Evolutionary conservation across 2,888 invertebrate species (phyloP).

Genomic region (Phalera bucephala): DNA sequence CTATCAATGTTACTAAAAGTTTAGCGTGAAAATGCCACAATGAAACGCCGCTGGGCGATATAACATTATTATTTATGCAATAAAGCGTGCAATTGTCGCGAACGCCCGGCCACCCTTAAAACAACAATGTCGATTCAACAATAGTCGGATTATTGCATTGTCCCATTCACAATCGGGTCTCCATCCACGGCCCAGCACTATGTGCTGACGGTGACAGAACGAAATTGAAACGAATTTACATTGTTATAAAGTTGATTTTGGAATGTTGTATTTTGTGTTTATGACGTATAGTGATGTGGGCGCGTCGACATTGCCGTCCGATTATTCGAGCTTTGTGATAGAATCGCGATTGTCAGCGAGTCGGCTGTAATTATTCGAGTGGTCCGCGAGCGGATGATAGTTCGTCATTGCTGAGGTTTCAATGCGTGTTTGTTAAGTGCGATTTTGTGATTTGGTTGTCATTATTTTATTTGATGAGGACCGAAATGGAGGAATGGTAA

Average conservation of each 20-base stretch:
- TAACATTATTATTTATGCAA: constrained; percentile 83
- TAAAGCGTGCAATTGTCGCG: constrained; percentile 79
- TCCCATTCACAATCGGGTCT: constrained; percentile 74
- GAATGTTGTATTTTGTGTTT: constrained; percentile 31
- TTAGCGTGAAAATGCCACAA: constrained; percentile 64
- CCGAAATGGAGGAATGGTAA: too few relatives aligned
- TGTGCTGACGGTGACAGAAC: constrained; percentile 20
- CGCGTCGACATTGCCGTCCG: constrained; percentile 69
- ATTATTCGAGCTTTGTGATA: constrained; percentile 80
- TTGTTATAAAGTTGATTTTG: constrained; percentile 29
- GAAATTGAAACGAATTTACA: constrained; percentile 12
- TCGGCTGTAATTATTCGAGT: constrained; percentile 79
- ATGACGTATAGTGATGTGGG: constrained; percentile 47
- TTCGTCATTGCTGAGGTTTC: constrained; percentile 56
- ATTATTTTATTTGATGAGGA: constrained; percentile 20
- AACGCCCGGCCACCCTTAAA: constrained; percentile 78
- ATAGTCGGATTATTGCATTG: constrained; percentile 83
- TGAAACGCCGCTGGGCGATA: constrained; percentile 69
- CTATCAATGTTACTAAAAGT: constrained; percentile 45
- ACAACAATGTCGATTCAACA: constrained; percentile 82
- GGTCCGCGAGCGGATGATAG: constrained; percentile 50
- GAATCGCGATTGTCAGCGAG: constrained; percentile 82
- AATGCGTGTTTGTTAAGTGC: constrained; percentile 57
- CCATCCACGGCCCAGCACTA: constrained; percentile 58
- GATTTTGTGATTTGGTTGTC: constrained; percentile 31